phyloP scores from a whole-genome alignment of 2,113 vertebrate genomes.

The Hucho hucho region DNA sequence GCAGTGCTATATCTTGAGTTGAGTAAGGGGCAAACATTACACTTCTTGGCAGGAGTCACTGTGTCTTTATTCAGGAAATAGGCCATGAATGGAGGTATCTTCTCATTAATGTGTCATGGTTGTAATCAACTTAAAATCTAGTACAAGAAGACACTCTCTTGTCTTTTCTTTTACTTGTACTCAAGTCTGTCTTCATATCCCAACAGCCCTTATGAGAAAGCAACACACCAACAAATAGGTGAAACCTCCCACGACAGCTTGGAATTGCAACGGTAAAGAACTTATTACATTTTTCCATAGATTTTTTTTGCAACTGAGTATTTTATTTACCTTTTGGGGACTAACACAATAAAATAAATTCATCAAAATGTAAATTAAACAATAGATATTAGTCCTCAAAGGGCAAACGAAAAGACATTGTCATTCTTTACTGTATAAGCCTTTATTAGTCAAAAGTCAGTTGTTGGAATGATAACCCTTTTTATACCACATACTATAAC shows the following conservation, averaged over 20 bases:
- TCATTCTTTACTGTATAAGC: conserved; percentile 78
- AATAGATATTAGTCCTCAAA: conserved; percentile 75
- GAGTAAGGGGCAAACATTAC: conserved; percentile 65
- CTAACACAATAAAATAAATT: conserved; percentile 62
- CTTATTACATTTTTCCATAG: conserved; percentile 29
- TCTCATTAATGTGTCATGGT: conserved; percentile 68
- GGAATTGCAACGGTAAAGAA: conserved; percentile 56
- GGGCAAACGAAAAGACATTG: conserved; percentile 78
- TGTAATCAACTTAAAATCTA: conserved; percentile 66
- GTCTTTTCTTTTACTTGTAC: conserved; percentile 45
- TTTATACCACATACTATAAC: conserved; percentile 85
- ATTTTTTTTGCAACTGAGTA: conserved; percentile 52
- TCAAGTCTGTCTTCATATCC: conserved; percentile 35
- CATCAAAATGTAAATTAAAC: conserved; percentile 18
- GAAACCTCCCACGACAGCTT: conserved; percentile 53
- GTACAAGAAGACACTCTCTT: conserved; percentile 55
- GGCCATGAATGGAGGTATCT: conserved; percentile 68
- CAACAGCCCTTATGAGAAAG: conserved; percentile 58
- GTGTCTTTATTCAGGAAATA: conserved; percentile 76
- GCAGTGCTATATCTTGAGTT: conserved; percentile 7
- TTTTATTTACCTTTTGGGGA: conserved; percentile 80
- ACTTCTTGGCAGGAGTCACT: conserved; percentile 68
- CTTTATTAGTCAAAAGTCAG: conserved; percentile 86
- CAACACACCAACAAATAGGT: conserved; percentile 54
- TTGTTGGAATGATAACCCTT: conserved; percentile 82